Evolutionary conservation across 2,888 invertebrate genomes (phyloP).

Genomic region (Nebria salina): DNA sequence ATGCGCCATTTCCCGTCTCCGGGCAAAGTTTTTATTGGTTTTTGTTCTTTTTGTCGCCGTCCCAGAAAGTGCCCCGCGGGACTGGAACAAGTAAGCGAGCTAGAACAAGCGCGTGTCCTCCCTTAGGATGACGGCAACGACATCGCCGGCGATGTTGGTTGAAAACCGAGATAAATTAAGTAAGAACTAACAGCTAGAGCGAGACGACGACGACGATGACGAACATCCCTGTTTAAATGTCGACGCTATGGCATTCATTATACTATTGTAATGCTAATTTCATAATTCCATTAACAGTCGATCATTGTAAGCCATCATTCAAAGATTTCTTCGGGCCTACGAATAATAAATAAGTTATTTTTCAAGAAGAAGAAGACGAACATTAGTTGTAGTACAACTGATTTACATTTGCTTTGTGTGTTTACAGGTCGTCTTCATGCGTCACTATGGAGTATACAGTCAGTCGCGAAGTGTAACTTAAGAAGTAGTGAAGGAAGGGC

Average conservation of each 20-base stretch:
- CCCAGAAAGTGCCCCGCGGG: slow-evolving; percentile 20
- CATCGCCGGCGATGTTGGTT: not conserved
- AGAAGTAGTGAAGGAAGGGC: slow-evolving; percentile 49
- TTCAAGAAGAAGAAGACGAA: too few relatives aligned
- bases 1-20: slow-evolving; percentile 42
- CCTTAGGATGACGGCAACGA: not conserved
- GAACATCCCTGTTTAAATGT: not conserved
- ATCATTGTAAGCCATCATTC: not conserved
- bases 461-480: slow-evolving; percentile 62
- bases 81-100: not conserved
- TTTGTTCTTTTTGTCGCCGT: slow-evolving; percentile 34
- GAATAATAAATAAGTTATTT: not conserved
- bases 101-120: slow-evolving; percentile 4
- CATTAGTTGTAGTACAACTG: not conserved
- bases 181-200: not conserved
- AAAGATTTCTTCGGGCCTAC: not conserved
- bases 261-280: not conserved
- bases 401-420: slow-evolving; percentile 47
- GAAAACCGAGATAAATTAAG: not conserved
- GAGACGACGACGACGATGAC: not conserved
- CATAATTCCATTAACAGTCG: not conserved
- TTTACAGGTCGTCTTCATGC: slow-evolving; percentile 59
- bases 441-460: slow-evolving; percentile 60
- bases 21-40: slow-evolving; percentile 37
- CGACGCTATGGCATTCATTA: too few relatives aligned